Conservation (phyloP, 2,888 invertebrate genomes). For the Strigamia maritima region DNA sequence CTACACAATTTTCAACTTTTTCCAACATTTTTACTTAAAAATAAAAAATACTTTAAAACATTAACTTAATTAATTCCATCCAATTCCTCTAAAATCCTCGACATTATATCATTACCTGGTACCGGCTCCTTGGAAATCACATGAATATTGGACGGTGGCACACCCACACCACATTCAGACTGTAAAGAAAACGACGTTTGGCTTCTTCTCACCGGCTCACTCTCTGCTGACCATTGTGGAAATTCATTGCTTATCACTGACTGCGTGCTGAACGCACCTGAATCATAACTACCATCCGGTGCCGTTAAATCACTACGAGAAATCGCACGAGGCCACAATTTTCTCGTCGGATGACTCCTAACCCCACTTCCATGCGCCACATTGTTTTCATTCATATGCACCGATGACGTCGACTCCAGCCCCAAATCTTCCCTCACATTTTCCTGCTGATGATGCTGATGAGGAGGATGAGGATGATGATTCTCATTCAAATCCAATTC, state of each 20-base stretch:
- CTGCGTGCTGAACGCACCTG: background rate
- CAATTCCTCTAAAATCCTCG: background rate
- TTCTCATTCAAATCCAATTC: background rate
- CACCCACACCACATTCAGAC: background rate
- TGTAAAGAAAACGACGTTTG: background rate
- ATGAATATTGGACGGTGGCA: conserved; percentile 17
- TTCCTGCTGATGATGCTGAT: too few relatives aligned
- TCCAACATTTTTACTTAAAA: too few relatives aligned
- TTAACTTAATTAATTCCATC: too few relatives aligned
- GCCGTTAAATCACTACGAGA: conserved; percentile 7
- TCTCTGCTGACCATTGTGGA: conserved; percentile 19
- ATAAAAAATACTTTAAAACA: too few relatives aligned
- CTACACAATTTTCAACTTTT: too few relatives aligned
- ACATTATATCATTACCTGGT: background rate
- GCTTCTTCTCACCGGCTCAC: background rate
- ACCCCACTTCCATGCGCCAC: background rate
- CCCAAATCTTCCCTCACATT: background rate
- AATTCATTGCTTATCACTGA: conserved; percentile 16
- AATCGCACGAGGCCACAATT: background rate
- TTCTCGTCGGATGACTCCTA: background rate
- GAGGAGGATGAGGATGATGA: too few relatives aligned
- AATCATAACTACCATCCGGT: conserved; percentile 11
- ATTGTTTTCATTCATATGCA: background rate
- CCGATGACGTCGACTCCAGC: background rate
- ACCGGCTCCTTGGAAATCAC: background rate